A percentile compares a stretch with the other conserved stretches of the same genome.
Conservation (phyloP, 1,140 invertebrate species). For the Tetragonula clypearis region DNA sequence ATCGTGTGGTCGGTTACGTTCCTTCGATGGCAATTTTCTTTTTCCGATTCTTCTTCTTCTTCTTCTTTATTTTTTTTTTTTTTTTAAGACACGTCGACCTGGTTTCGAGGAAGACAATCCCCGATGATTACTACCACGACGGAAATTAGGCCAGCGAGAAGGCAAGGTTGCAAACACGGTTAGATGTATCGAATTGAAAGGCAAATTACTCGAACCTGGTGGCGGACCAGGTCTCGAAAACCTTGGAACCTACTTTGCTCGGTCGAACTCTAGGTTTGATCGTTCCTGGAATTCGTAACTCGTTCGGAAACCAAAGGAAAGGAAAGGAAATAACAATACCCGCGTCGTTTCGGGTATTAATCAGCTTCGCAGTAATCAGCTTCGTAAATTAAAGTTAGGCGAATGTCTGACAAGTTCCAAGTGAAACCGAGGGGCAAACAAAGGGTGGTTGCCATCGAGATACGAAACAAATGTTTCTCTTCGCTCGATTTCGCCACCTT, state of each 20-base stretch:
- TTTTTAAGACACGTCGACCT: not conserved
- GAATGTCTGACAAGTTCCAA: not conserved
- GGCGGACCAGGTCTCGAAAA: not conserved
- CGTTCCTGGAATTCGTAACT: not conserved
- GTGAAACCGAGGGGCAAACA: not conserved
- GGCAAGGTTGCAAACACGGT: not conserved
- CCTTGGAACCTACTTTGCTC: not conserved
- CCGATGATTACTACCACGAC: not conserved
- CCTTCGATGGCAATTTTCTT: not conserved
- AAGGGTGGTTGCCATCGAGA: not conserved
- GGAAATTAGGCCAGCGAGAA: not conserved
- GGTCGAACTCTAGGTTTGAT: not conserved
- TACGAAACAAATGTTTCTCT: not conserved
- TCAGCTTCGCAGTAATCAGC: too few species aligned
- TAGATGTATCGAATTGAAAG: conserved; percentile 15
- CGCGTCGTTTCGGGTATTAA: not conserved
- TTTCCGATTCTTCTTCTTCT: not conserved
- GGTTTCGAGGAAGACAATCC: not conserved
- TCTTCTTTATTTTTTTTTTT: not conserved
- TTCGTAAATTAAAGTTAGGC: not conserved
- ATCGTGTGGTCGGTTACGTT: not conserved
- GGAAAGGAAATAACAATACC: not conserved
- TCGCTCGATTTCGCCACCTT: not conserved
- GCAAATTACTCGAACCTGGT: conserved; percentile 8
- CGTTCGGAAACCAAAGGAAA: not conserved